Percentiles rank a stretch among this genome's conserved stretches.
Conservation (phyloP, 2,113 vertebrate genomes). For the Pseudorasbora parva region DNA sequence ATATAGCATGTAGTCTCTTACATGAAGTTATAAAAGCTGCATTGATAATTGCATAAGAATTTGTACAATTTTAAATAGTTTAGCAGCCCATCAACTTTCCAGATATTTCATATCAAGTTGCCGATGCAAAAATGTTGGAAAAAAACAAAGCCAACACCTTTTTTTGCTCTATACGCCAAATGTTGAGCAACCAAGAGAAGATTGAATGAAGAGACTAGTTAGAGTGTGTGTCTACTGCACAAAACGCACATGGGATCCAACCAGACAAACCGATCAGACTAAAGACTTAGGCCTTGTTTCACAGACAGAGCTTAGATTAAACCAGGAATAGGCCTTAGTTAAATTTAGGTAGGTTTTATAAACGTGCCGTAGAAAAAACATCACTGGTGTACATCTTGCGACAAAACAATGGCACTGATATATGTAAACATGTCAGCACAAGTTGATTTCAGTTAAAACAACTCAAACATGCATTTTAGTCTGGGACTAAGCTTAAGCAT, state of each 20-base stretch:
- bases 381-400: no score
- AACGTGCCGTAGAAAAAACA: no score
- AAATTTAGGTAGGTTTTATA: no score
- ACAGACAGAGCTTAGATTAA: no score
- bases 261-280: background rate
- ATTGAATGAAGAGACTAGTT: background rate
- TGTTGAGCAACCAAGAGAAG: background rate
- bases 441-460: no score
- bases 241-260: background rate
- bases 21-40: background rate
- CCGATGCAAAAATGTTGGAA: background rate
- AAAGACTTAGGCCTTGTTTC: background rate
- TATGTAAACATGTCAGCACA: no score
- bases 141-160: background rate
- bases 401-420: no score
- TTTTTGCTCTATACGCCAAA: background rate
- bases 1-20: background rate
- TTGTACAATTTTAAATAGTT: background rate
- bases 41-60: background rate
- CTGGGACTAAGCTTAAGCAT: no score
- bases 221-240: background rate
- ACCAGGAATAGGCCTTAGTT: no score
- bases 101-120: background rate
- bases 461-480: no score
- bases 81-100: background rate